Percentiles rank a stretch among this genome's conserved stretches.
These are phyloP conservation scores for Microtus oregoni DNA, from an alignment of 2,113 vertebrate species.

Conservation along the genomic window DNA sequence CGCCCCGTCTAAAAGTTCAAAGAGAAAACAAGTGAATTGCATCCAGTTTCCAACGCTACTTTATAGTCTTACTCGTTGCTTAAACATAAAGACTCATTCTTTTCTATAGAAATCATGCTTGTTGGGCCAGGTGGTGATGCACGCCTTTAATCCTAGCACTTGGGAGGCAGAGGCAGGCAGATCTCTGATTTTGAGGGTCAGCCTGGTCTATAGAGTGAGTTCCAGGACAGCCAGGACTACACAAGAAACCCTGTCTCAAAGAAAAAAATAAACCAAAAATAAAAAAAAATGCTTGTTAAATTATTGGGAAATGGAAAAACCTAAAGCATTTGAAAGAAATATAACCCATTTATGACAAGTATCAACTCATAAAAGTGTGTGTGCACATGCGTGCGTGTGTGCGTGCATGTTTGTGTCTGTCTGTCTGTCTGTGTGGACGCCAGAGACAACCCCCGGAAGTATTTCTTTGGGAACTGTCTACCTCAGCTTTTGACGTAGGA, in stretches of 20 bases:
- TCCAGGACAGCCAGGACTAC: not conserved
- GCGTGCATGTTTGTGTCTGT: no score
- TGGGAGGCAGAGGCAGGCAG: not conserved
- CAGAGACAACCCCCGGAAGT: not conserved
- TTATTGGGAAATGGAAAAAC: conserved; percentile 35
- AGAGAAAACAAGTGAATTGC: not conserved
- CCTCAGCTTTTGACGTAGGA: not conserved
- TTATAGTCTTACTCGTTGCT: not conserved
- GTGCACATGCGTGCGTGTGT: no score
- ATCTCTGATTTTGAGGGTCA: not conserved
- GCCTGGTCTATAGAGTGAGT: not conserved
- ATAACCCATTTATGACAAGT: not conserved
- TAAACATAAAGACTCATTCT: not conserved
- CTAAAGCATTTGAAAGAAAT: conserved; percentile 9
- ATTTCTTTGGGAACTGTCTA: not conserved
- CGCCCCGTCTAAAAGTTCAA: not conserved
- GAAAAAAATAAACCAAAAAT: no score
- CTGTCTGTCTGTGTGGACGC: not conserved
- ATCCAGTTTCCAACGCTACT: not conserved
- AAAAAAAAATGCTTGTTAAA: not conserved
- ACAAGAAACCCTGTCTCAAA: not conserved
- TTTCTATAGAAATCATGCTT: conserved; percentile 5
- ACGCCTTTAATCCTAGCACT: not conserved
- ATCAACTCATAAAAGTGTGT: not conserved
- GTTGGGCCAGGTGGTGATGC: not conserved